Base-by-base conservation (phyloP, 2,888 invertebrate species). In the Dendrolimus pini region DNA sequence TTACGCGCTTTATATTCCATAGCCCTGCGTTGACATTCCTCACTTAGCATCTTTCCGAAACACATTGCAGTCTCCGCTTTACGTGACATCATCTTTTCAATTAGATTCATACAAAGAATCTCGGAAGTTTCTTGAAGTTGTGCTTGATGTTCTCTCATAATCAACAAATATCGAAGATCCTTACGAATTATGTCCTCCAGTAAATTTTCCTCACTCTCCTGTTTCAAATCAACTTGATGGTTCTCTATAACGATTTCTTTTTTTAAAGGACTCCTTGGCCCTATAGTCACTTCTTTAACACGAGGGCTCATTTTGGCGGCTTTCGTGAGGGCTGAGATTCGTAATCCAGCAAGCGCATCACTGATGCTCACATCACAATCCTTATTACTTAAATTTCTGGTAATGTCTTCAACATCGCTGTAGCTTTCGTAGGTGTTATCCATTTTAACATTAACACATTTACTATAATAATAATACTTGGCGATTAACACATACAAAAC, bases 291-390 rank as follows among this genome's bases (percentile, higher is more conserved):
- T 75, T 91, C 86, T 62, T 86, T 85, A 1, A 93, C 80, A 52
- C 77, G 70, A 2, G 87, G 85, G 61, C 92, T 92, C 41, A 93
- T 87, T 69, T 83, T 82, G 14, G 89, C 90, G 6, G 92, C 92
- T 74, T 93, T 94, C 52, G 85, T 89, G 41, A 94, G 74, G 7
- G 93, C 93, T 3, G 93, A 92, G 60, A 93, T 82, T 66, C 93
- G 92, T 55, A 93, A 74, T 67, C 81, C 85, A 3, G 79, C 74
- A 30, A 87, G 69, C 55, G 80, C 72, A 56, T 82, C 82, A 57
- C 78, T 79, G 57, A 85, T 69, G 66, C 79, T 82, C 12, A 78
- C 64, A 59, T 84, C 80, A 10, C 72, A 71, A 63, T 73, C 77
- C 61, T 70, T 78, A 41, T 58, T 65, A 59, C 65, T 74, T 59